Conservation (phyloP, 1,140 invertebrate species). For the Eurosta solidaginis region DNA sequence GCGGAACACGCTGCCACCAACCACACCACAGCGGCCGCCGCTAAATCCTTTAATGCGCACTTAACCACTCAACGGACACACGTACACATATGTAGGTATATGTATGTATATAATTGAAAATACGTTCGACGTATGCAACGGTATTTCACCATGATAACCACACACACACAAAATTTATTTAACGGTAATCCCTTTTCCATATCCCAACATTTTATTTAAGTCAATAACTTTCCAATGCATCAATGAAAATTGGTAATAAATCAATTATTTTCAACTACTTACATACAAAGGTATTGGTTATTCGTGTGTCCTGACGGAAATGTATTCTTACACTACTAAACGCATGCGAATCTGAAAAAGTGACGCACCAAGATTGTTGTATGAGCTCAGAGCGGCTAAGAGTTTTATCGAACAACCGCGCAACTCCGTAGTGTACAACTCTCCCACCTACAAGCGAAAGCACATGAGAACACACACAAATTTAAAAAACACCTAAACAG, state of each 20-base stretch:
- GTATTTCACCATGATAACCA: too few relatives aligned
- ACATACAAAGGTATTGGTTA: background rate
- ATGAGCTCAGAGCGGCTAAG: background rate
- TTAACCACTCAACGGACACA: too few relatives aligned
- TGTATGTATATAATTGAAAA: too few relatives aligned
- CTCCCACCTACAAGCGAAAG: background rate
- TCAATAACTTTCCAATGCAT: background rate
- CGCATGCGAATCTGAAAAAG: background rate
- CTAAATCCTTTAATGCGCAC: too few relatives aligned
- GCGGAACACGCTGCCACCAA: too few relatives aligned
- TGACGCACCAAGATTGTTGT: conserved; percentile 23
- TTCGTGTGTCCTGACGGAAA: background rate
- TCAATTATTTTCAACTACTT: background rate
- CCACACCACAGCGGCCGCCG: too few relatives aligned
- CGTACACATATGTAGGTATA: too few relatives aligned
- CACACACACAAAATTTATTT: too few relatives aligned
- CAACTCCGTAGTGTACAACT: conserved; percentile 5
- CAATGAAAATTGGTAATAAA: background rate
- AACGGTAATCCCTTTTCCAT: too few relatives aligned
- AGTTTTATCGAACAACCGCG: background rate
- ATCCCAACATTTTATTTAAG: too few relatives aligned
- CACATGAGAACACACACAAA: background rate
- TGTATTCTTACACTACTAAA: background rate
- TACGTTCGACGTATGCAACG: too few relatives aligned
- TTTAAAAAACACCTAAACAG: background rate